A percentile compares a stretch with the other conserved stretches of the same genome.
These are phyloP conservation scores for Cromileptes altivelis DNA, from an alignment of 2,113 vertebrate species.

Conservation along the genomic window DNA sequence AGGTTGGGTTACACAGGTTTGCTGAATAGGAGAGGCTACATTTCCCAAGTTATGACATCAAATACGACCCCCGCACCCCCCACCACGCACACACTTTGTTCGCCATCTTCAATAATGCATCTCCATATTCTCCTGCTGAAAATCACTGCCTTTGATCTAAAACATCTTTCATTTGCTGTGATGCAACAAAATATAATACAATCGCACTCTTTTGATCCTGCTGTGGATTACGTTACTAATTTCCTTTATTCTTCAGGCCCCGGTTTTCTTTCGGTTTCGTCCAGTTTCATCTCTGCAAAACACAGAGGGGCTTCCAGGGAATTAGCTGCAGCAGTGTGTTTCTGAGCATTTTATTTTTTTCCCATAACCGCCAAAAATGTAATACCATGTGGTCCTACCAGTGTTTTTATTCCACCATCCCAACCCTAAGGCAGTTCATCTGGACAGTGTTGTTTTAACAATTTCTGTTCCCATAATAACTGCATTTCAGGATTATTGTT, in stretches of 20 bases:
- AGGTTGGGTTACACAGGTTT: conserved; percentile 87
- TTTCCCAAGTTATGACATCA: conserved; percentile 89
- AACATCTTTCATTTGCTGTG: conserved; percentile 78
- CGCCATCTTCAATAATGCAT: conserved; percentile 89
- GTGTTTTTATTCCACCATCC: not conserved
- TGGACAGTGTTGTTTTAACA: conserved; percentile 18
- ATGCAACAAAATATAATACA: conserved; percentile 83
- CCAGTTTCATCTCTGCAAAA: conserved; percentile 56
- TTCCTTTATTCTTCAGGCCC: conserved; percentile 65
- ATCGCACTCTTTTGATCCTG: conserved; percentile 76
- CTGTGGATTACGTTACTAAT: conserved; percentile 82
- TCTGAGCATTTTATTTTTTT: conserved; percentile 13
- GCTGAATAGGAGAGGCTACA: conserved; percentile 82
- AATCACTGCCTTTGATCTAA: conserved; percentile 87
- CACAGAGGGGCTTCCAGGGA: conserved; percentile 41
- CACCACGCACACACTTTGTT: conserved; percentile 71
- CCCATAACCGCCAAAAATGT: conserved; percentile 18
- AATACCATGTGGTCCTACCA: conserved; percentile 11
- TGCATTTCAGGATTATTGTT: not conserved
- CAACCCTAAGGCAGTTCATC: not conserved
- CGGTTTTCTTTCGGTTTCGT: conserved; percentile 57
- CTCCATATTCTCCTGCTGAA: conserved; percentile 78
- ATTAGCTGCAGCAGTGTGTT: conserved; percentile 41
- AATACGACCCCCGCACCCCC: conserved; percentile 74
- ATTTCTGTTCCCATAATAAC: conserved; percentile 16